A percentile compares a stretch with the other conserved stretches of the same genome.
Conservation (phyloP, 2,113 vertebrate genomes). For the Orientallactaga bullata region DNA sequence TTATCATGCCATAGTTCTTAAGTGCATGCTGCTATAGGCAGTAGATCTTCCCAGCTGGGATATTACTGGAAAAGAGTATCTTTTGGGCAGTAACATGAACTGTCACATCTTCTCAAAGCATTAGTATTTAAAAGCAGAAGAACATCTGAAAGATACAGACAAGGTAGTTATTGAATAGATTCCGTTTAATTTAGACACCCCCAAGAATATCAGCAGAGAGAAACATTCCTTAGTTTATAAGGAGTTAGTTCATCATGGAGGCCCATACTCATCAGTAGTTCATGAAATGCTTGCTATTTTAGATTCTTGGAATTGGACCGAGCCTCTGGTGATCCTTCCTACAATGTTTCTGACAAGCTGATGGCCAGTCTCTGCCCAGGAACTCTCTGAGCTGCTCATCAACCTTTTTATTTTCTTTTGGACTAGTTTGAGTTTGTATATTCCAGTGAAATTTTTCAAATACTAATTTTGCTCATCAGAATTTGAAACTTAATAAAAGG, state of each 20-base stretch:
- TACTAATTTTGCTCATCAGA: neutral
- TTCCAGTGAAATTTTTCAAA: neutral
- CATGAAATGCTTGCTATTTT: neutral
- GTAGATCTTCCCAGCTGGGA: neutral
- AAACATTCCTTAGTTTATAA: neutral
- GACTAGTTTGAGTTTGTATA: neutral
- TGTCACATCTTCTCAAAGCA: neutral
- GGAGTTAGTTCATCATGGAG: neutral
- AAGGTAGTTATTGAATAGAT: neutral
- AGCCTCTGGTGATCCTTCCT: neutral
- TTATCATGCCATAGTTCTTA: neutral
- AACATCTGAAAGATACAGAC: neutral
- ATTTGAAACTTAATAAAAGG: slow-evolving; percentile 9
- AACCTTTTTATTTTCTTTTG: neutral
- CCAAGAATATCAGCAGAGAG: neutral
- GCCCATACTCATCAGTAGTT: neutral
- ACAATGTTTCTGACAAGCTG: neutral
- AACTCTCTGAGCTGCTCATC: neutral
- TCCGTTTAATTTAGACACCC: neutral
- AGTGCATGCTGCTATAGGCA: neutral
- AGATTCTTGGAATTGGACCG: neutral
- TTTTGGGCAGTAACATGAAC: neutral
- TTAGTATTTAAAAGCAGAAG: neutral
- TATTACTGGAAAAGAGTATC: neutral
- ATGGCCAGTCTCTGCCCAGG: neutral